These are phyloP conservation scores for Heliconius nattereri DNA, from an alignment of 1,140 invertebrate species.

Conservation along the genomic window DNA sequence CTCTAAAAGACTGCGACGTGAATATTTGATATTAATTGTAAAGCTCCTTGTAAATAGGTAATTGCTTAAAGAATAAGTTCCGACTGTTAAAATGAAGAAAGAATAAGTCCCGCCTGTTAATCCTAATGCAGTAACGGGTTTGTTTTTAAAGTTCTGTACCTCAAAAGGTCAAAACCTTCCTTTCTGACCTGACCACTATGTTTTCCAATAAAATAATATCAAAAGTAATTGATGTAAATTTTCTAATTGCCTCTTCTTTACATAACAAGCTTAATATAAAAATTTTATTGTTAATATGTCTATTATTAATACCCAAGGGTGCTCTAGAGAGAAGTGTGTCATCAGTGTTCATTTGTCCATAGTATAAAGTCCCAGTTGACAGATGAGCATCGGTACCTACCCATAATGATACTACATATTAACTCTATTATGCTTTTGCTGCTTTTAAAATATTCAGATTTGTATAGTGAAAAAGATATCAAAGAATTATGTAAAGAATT, in stretches of 20 bases:
- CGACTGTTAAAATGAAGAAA: too few species aligned
- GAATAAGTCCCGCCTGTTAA: too few species aligned
- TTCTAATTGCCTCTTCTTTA: neutral
- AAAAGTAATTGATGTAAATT: neutral
- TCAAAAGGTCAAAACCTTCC: too few species aligned
- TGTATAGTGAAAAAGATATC: neutral
- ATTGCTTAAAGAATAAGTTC: too few species aligned
- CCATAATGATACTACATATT: slow-evolving; percentile 29
- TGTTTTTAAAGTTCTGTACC: too few species aligned
- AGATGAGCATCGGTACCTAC: slow-evolving; percentile 34
- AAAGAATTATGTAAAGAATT: neutral
- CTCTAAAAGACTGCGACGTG: too few species aligned
- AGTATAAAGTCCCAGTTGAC: slow-evolving; percentile 32
- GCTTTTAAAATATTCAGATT: neutral
- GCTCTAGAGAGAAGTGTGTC: slow-evolving; percentile 37
- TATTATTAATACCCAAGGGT: slow-evolving; percentile 15
- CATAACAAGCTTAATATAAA: neutral
- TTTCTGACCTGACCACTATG: too few species aligned
- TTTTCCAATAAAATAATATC: too few species aligned
- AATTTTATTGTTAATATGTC: slow-evolving; percentile 11
- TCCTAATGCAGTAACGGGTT: too few species aligned
- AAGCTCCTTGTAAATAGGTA: too few species aligned
- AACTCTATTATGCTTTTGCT: slow-evolving; percentile 12
- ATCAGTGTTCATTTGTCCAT: slow-evolving; percentile 37
- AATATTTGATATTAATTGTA: too few species aligned